Conservation (phyloP, 2,888 invertebrate genomes). For the Cacoxenus indagator region DNA sequence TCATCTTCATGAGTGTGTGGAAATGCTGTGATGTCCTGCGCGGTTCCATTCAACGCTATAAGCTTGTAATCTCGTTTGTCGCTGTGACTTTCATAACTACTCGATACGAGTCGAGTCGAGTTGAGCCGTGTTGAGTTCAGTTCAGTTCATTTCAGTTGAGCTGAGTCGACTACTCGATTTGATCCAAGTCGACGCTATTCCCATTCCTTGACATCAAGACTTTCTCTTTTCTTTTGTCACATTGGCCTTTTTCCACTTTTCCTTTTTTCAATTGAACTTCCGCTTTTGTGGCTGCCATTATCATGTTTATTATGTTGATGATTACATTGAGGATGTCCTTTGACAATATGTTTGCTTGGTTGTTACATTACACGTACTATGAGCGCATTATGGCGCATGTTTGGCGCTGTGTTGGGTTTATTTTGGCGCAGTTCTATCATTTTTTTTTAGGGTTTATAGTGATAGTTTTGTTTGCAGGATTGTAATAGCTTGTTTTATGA, state of each 20-base stretch:
- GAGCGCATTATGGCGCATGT: background rate
- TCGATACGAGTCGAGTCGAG: background rate
- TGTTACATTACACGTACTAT: background rate
- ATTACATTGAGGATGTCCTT: conserved; percentile 4
- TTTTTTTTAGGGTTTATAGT: too few relatives aligned
- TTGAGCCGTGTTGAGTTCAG: too few relatives aligned
- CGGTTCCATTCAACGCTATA: background rate
- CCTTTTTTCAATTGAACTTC: conserved; percentile 13
- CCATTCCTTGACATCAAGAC: background rate
- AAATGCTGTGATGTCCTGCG: background rate
- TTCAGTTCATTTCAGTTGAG: too few relatives aligned
- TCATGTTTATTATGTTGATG: conserved; percentile 21
- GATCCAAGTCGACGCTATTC: too few relatives aligned
- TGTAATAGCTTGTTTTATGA: background rate
- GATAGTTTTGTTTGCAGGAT: background rate
- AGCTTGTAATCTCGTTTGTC: conserved; percentile 52
- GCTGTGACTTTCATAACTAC: conserved; percentile 33
- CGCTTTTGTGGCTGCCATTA: conserved; percentile 13
- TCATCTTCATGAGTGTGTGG: background rate
- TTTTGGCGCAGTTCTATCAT: background rate
- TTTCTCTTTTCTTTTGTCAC: background rate
- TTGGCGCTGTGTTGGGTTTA: background rate
- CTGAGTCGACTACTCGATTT: background rate
- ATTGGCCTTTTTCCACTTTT: background rate
- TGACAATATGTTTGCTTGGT: conserved; percentile 6